A percentile compares a stretch with the other conserved stretches of the same genome.
phyloP scores from a whole-genome alignment of 1,140 invertebrate genomes.

The Sarcophaga peregrina region DNA sequence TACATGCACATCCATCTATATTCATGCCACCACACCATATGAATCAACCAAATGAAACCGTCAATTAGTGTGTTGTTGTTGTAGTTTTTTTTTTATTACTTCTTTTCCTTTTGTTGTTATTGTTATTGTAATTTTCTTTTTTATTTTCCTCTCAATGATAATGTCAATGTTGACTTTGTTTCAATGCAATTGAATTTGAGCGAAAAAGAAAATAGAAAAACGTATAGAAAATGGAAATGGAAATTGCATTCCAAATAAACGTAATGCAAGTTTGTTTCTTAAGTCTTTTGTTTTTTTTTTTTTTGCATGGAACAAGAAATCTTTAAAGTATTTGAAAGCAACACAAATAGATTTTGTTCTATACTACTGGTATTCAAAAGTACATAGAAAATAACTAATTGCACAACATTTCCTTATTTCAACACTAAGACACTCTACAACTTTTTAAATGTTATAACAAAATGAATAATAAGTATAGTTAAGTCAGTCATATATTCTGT shows the following conservation, averaged over 20 bases:
- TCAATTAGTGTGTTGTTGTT: constrained; percentile 1
- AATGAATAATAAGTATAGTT: too few species aligned
- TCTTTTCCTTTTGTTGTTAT: background rate
- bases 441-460: too few species aligned
- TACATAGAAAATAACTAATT: too few species aligned
- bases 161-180: constrained; percentile 15
- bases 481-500: too few species aligned
- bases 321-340: too few species aligned
- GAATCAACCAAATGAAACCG: background rate
- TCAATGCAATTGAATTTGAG: background rate
- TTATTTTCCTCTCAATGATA: background rate
- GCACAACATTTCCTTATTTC: too few species aligned
- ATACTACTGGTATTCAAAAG: too few species aligned
- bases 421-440: too few species aligned
- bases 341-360: too few species aligned
- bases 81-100: background rate
- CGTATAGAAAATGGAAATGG: background rate
- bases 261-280: constrained; percentile 40
- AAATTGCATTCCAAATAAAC: background rate
- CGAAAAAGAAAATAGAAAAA: background rate
- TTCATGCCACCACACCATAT: background rate
- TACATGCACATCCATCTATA: too few species aligned
- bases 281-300: constrained; percentile 45
- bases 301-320: background rate
- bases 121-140: background rate